phyloP scores from a whole-genome alignment of 30 jellyfish, hydroid and myxozoan species.

The Aurelia coerulea region DNA sequence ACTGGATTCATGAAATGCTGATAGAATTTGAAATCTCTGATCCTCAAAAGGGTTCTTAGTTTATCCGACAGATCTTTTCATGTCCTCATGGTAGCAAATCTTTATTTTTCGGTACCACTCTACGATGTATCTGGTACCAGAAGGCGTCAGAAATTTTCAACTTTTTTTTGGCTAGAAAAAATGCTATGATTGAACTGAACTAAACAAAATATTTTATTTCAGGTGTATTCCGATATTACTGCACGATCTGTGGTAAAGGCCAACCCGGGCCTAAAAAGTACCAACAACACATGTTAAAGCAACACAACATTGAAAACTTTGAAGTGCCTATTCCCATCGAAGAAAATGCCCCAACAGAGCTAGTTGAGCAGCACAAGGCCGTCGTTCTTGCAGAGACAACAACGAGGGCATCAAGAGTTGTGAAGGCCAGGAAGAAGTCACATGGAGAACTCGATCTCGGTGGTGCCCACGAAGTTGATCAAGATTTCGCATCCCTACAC shows the following conservation, averaged over 20 bases:
- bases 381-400: slow-evolving; percentile 89
- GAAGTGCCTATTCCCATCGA: slow-evolving; percentile 92
- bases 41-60: no score
- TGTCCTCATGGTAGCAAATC: no score
- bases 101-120: no score
- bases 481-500: slow-evolving; percentile 63
- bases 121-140: no score
- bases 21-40: no score
- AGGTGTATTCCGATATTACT: slow-evolving; percentile 95
- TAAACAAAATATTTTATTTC: not conserved
- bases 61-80: no score
- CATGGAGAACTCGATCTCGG: slow-evolving; percentile 44
- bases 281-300: slow-evolving; percentile 92
- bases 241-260: slow-evolving; percentile 97
- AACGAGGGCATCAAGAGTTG: slow-evolving; percentile 90
- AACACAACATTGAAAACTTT: slow-evolving; percentile 89
- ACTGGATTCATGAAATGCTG: no score
- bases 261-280: slow-evolving; percentile 98
- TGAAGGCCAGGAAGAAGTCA: slow-evolving; percentile 81
- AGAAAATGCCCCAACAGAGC: slow-evolving; percentile 88
- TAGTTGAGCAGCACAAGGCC: slow-evolving; percentile 91
- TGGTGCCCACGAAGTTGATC: slow-evolving; percentile 41
- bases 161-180: no score
- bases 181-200: no score
- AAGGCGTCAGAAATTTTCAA: no score